Evolutionary conservation across 2,797 vertebrate species (phyloP).

Genomic region (Eulemur coronatus): DNA sequence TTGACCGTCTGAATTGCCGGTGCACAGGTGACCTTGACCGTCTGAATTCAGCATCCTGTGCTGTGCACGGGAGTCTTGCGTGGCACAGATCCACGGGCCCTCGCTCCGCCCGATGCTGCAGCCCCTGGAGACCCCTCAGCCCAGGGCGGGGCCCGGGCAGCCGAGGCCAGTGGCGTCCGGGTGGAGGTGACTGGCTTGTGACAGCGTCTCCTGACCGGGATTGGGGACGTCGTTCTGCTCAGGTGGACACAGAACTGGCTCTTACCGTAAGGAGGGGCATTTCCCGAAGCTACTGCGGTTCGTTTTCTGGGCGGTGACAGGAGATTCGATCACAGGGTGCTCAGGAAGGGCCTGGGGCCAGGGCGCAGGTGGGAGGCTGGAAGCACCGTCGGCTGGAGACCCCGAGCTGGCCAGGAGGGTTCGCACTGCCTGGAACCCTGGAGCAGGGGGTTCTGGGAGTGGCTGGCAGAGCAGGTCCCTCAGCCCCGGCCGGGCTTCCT

Average conservation of each 20-base stretch:
- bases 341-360: no score
- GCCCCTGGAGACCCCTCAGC: no score
- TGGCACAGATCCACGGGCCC: no score
- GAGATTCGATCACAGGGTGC: constrained; percentile 15
- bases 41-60: no score
- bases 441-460: background rate
- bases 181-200: no score
- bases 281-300: constrained; percentile 59
- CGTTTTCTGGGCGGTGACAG: constrained; percentile 38
- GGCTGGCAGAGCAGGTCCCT: background rate
- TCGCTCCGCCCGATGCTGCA: no score
- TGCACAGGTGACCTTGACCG: no score
- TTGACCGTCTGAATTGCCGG: no score
- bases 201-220: no score
- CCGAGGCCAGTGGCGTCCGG: no score
- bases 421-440: background rate
- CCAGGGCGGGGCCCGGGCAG: no score
- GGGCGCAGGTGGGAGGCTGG: background rate
- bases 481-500: background rate
- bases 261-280: constrained; percentile 42
- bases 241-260: background rate
- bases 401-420: background rate
- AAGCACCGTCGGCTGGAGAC: background rate
- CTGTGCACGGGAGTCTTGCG: no score
- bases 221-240: rapidly evolving